Conservation (phyloP, 2,888 invertebrate species). For the Tiliacea aurago region DNA sequence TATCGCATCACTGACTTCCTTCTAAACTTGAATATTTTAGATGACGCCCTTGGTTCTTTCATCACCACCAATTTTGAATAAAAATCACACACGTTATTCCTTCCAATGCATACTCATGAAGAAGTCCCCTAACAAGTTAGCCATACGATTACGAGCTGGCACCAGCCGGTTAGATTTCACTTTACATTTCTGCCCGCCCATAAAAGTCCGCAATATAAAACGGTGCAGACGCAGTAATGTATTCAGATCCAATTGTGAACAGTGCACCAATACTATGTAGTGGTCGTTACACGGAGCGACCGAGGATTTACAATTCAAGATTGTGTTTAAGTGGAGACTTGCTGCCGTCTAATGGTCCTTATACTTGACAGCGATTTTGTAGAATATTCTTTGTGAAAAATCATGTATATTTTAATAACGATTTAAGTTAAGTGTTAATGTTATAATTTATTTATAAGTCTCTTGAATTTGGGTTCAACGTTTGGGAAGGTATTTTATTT, state of each 20-base stretch:
- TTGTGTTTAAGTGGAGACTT: constrained; percentile 64
- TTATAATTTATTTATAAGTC: constrained; percentile 16
- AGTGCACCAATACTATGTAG: constrained; percentile 67
- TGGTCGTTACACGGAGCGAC: constrained; percentile 64
- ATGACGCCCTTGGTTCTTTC: neutral
- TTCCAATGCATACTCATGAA: constrained; percentile 33
- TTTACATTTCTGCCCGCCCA: constrained; percentile 68
- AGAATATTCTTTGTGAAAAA: constrained; percentile 40
- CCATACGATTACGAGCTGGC: constrained; percentile 62
- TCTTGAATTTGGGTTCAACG: neutral
- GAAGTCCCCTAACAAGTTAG: constrained; percentile 48
- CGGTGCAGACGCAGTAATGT: constrained; percentile 73
- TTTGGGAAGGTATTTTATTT: neutral
- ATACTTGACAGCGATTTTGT: constrained; percentile 48
- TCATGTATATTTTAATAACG: constrained; percentile 35
- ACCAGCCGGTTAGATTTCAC: constrained; percentile 66
- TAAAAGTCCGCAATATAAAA: constrained; percentile 70
- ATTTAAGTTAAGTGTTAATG: constrained; percentile 27
- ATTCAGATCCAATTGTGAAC: constrained; percentile 76
- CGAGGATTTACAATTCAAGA: constrained; percentile 70
- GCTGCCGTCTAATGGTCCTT: constrained; percentile 61
- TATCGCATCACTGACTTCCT: neutral
- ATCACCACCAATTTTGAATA: constrained; percentile 20
- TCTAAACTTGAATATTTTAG: constrained; percentile 1
- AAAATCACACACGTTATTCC: constrained; percentile 40